Evolutionary conservation across 2,797 vertebrate genomes (phyloP), one percentile per base, ranked within the genome.

Genomic region (Nothura maculosa): DNA sequence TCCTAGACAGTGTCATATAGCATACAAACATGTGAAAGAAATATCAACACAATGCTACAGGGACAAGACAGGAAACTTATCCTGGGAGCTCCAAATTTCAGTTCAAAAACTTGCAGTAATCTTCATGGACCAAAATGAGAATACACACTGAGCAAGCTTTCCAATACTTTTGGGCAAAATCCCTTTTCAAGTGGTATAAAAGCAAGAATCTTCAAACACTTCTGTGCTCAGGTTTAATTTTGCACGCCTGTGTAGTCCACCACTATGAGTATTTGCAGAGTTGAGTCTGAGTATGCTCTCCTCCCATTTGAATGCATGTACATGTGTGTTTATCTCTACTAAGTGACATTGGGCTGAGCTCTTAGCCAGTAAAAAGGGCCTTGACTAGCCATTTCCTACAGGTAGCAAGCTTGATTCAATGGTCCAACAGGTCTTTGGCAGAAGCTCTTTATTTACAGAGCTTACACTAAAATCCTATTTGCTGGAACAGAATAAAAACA

Each of bases 1-100:
- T 97, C 89, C 85, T 91, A 97, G 90, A 94, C 40, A 92, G 58
- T 89, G 76, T 96, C 81, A 86, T 30, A 36, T 87, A 91, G 78
- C 80, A 64, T 22, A 92, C 94, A 96, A 94, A 69, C 36, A 48
- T 24, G 61, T 66, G 45, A 64, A n/a, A 48, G 13, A 57, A 66
- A 64, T 36, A 27, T 7, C 42, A 75, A n/a, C 14, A n/a, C 14
- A 58, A 45, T 22, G 6, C 57, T 87, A 85, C 27, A 78, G 75
- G 28, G 57, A 63, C 67, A 87, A 30, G 76, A 91, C 95, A 77
- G 83, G 90, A 3, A 13, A 60, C 2, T 11, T 74, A 52, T 50
- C 54, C 48, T 45, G 57, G 32, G 60, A 84, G 61, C 85, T 72
- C 45, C 14, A 60, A 45, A 34, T 55, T 94, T 87, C 7, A 40